Evolutionary conservation across 2,888 invertebrate species (phyloP).

Genomic region (Oxyscelio sp.): DNA sequence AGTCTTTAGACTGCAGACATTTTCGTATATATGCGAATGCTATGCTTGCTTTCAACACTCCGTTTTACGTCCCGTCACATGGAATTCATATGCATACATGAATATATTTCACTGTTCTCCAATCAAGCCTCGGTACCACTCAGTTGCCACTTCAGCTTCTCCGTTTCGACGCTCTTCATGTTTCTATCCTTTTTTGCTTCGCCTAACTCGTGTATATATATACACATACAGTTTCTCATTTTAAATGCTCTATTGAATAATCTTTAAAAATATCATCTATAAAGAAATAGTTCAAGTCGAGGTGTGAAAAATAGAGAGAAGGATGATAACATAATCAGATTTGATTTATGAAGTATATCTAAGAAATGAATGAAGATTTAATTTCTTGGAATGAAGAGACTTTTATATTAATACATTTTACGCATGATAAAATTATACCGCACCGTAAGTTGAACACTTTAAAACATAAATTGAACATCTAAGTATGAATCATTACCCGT

Average conservation of each 20-base stretch:
- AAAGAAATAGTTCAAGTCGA: neutral
- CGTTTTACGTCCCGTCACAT: constrained; percentile 71
- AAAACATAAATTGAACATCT: too few species aligned
- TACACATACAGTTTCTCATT: constrained; percentile 72
- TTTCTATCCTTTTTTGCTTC: constrained; percentile 54
- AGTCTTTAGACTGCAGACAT: constrained; percentile 73
- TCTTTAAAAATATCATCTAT: constrained; percentile 33
- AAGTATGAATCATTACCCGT: too few species aligned
- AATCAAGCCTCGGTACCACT: constrained; percentile 82
- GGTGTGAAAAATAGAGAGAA: too few species aligned
- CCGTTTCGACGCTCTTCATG: constrained; percentile 55
- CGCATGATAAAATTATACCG: too few species aligned
- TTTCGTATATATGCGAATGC: constrained; percentile 78
- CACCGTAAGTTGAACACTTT: too few species aligned
- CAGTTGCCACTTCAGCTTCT: constrained; percentile 63
- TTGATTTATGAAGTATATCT: neutral
- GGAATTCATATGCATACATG: constrained; percentile 88
- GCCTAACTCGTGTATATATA: constrained; percentile 33
- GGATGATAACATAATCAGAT: neutral
- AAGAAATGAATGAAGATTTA: too few species aligned
- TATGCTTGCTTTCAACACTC: constrained; percentile 69
- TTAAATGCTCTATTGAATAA: constrained; percentile 65
- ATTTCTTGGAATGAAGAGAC: too few species aligned
- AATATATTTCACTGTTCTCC: constrained; percentile 87
- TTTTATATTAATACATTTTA: too few species aligned